Conservation (phyloP, 2,888 invertebrate species). For the Drosophila paucipuncta region DNA sequence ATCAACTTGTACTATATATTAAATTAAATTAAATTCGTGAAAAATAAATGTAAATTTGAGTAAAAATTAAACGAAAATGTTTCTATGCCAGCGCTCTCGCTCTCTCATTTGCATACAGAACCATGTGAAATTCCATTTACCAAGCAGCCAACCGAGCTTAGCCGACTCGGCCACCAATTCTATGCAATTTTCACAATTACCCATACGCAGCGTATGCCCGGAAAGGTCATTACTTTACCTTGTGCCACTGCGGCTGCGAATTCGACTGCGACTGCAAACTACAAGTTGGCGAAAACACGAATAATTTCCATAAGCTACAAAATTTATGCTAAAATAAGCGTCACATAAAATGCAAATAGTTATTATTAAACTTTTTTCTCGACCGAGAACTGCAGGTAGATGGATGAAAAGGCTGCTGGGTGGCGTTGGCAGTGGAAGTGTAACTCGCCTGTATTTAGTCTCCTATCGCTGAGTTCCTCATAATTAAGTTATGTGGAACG, state of each 20-base stretch:
- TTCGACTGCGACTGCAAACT: constrained; percentile 30
- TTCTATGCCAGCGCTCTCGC: constrained; percentile 32
- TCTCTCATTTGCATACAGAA: constrained; percentile 37
- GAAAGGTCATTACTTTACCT: constrained; percentile 72
- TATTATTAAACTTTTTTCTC: constrained; percentile 74
- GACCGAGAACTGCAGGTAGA: constrained; percentile 9
- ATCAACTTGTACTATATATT: constrained; percentile 17
- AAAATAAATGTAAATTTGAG: constrained; percentile 26
- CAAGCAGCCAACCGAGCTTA: constrained; percentile 9
- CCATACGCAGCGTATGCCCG: constrained; percentile 68
- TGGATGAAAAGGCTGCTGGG: not conserved
- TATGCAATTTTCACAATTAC: constrained; percentile 67
- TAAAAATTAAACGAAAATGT: constrained; percentile 39
- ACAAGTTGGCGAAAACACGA: constrained; percentile 61
- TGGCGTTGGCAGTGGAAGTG: not conserved
- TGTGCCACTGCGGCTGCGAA: constrained; percentile 18
- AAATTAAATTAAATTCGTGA: constrained; percentile 27
- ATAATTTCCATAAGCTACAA: constrained; percentile 75
- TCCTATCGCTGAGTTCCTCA: constrained; percentile 53
- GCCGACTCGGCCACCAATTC: constrained; percentile 24
- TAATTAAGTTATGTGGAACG: constrained; percentile 62
- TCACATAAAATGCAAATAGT: constrained; percentile 77
- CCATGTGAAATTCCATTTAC: constrained; percentile 42
- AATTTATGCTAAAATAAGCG: constrained; percentile 79
- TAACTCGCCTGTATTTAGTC: constrained; percentile 32